Evolutionary conservation across 1,140 invertebrate species (phyloP).

Genomic region (Caerostris extrusa): DNA sequence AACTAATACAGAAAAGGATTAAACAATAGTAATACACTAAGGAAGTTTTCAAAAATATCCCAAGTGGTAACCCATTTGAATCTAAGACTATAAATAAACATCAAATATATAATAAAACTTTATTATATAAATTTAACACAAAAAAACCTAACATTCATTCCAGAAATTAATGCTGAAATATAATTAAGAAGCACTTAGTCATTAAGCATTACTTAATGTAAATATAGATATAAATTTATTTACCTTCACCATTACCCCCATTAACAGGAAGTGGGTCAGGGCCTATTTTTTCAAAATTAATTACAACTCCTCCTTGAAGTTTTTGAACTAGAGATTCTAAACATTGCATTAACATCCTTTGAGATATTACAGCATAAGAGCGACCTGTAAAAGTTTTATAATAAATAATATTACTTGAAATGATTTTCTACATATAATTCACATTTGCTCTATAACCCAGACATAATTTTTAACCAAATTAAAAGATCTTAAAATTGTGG

Average conservation of each 20-base stretch:
- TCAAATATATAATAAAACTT: too few relatives aligned
- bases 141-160: not conserved
- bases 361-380: conserved; percentile 97
- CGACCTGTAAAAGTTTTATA: conserved; percentile 86
- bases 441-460: too few relatives aligned
- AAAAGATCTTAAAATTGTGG: too few relatives aligned
- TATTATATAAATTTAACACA: not conserved
- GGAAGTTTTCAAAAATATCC: too few relatives aligned
- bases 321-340: conserved; percentile 98
- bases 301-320: conserved; percentile 98
- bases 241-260: conserved; percentile 79
- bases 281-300: conserved; percentile 98
- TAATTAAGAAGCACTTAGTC: too few relatives aligned
- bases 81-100: too few relatives aligned
- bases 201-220: not conserved
- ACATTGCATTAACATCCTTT: conserved; percentile 96
- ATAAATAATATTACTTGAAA: not conserved
- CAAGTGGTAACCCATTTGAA: too few relatives aligned
- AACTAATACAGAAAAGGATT: too few relatives aligned
- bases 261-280: conserved; percentile 90
- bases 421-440: too few relatives aligned
- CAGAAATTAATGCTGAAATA: too few relatives aligned
- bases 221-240: not conserved
- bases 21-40: too few relatives aligned
- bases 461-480: too few relatives aligned